Conservation (phyloP, 2,113 vertebrate species). For the Pungitius pungitius region DNA sequence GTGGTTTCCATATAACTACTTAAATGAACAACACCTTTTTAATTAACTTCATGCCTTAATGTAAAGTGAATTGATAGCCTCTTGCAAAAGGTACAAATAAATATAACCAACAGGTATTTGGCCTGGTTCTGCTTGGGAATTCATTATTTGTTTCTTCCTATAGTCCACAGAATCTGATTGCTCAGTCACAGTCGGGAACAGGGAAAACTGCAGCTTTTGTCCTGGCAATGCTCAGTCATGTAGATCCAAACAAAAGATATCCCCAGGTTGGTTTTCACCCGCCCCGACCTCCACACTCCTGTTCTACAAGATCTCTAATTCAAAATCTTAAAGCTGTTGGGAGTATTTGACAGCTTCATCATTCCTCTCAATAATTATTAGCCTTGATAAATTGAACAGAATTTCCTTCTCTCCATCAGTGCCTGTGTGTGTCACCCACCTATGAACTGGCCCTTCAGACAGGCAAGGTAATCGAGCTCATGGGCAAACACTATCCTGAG, state of each 20-base stretch:
- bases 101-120: background rate
- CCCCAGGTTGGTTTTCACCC: constrained; percentile 86
- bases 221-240: constrained; percentile 95
- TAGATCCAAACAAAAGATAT: constrained; percentile 88
- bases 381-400: background rate
- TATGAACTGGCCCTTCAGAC: constrained; percentile 97
- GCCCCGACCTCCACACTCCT: too few species aligned
- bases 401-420: constrained; percentile 77
- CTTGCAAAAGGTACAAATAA: background rate
- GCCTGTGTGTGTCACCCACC: constrained; percentile 96
- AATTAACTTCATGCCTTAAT: background rate
- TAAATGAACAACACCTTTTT: background rate
- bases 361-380: background rate
- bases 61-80: background rate
- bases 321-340: background rate
- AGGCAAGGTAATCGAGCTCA: constrained; percentile 97
- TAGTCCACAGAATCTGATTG: constrained; percentile 97
- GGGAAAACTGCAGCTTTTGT: constrained; percentile 98
- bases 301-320: background rate
- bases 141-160: constrained; percentile 10
- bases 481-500: constrained; percentile 92
- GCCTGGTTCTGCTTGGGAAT: fast-evolving
- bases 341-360: background rate
- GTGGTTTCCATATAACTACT: background rate
- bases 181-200: constrained; percentile 96